Evolutionary conservation across 2,888 invertebrate genomes (phyloP), one percentile per base, ranked within the genome.

Genomic region (Heliconius aoede): DNA sequence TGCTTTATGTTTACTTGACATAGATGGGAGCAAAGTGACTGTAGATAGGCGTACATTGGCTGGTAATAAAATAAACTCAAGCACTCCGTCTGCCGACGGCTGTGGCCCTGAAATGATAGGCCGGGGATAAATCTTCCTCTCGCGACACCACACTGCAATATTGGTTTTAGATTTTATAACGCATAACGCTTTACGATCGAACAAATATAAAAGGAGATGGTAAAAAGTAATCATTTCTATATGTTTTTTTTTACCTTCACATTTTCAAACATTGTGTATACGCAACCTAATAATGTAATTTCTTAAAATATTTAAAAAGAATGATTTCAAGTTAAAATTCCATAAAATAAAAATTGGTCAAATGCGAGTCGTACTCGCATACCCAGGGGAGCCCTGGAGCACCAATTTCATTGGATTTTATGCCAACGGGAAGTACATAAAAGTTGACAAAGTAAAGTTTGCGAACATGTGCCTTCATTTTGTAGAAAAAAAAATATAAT

Each of bases 21-120:
- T 36, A 64, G 24, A 64, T 36, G 64, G 64, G 36, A 64, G 64
- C 15, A 64, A 36, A 36, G 64, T 64, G 36, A 24, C 11, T 64
- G 36, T 64, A 64, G 68, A 68, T 40, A 51, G 46, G 51, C 68
- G 68, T 51, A 55, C 46, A 40, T 28, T 46, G 46, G 51, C 5
- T 69, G n/a, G 51, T 69, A 69, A 51, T 69, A 69, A 69, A 69
- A 69, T 55, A 69, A 69, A 69, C 51, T 51, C n/a, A 55, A 51
- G 51, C 68, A 51, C 51, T 68, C 46, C 68, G 68, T 68, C 68
- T 68, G 51, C n/a, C n/a, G 46, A 68, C n/a, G n/a, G n/a, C n/a
- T n/a, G n/a, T n/a, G n/a, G 68, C 51, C 28, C 7, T 68, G 51
- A 68, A 51, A 68, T 68, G 68, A 68, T 51, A 68, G 68, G 68